Conservation (phyloP, 2,888 invertebrate genomes). For the Hybos culiciformis region DNA sequence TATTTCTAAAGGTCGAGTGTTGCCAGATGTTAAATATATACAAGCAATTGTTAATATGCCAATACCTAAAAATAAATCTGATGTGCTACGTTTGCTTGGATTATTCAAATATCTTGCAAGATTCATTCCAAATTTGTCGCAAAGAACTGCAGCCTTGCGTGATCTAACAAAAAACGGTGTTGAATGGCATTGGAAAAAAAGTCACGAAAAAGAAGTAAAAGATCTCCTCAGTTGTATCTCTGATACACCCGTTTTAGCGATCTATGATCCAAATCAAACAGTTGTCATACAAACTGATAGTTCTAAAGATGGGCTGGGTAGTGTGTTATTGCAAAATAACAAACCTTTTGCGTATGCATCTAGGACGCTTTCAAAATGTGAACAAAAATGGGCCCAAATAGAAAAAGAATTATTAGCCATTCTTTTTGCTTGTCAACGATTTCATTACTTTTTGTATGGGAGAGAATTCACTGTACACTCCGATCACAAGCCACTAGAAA, state of each 20-base stretch:
- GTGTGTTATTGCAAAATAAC: conserved; percentile 23
- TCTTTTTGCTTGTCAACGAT: conserved; percentile 22
- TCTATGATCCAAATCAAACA: conserved; percentile 14
- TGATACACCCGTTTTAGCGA: conserved; percentile 8
- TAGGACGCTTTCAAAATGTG: conserved; percentile 19
- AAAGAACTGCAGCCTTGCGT: neutral
- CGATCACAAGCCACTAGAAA: no score
- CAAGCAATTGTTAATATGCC: conserved; percentile 10
- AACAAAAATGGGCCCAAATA: conserved; percentile 27
- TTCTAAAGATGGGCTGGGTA: conserved; percentile 22
- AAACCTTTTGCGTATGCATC: conserved; percentile 25
- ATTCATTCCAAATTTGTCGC: conserved; percentile 14
- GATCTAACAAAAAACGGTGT: conserved; percentile 10
- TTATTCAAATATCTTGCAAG: conserved; percentile 14
- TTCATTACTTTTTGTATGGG: conserved; percentile 23
- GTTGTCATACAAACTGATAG: conserved; percentile 23
- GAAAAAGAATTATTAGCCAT: conserved; percentile 29
- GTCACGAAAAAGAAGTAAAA: conserved; percentile 4
- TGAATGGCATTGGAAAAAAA: conserved; percentile 11
- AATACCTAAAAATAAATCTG: conserved; percentile 7
- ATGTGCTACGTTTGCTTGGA: conserved; percentile 8
- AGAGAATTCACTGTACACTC: conserved; percentile 16
- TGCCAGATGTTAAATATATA: conserved; percentile 9
- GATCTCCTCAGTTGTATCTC: no score
- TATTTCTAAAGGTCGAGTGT: conserved; percentile 12